phyloP scores from a whole-genome alignment of 2,797 vertebrate genomes.

The Graptemys geographica region DNA sequence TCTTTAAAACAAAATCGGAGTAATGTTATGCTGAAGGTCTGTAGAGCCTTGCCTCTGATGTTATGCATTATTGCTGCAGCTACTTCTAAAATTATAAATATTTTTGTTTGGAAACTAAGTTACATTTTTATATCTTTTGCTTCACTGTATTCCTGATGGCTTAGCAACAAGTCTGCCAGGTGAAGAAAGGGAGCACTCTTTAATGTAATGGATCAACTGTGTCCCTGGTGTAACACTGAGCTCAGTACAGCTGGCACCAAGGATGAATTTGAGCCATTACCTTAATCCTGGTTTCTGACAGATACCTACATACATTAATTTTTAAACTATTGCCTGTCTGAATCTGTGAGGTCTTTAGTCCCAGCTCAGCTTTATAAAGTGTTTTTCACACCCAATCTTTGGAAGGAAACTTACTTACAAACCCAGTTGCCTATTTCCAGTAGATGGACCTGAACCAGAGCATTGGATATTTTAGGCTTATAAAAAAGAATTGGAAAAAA shows the following conservation, averaged over 20 bases:
- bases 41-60: constrained; percentile 61
- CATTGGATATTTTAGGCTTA: fast-evolving
- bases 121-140: constrained; percentile 77
- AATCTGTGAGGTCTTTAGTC: constrained; percentile 8
- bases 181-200: constrained; percentile 29
- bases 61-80: constrained; percentile 73
- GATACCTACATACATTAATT: constrained; percentile 17
- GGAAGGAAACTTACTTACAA: background rate
- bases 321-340: constrained; percentile 17
- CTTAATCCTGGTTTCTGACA: constrained; percentile 47
- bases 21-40: constrained; percentile 68
- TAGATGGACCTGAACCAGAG: background rate
- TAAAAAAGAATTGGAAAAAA: background rate
- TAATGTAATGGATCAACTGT: constrained; percentile 22
- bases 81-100: constrained; percentile 68
- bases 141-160: constrained; percentile 69
- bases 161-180: constrained; percentile 78
- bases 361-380: constrained; percentile 1
- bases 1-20: constrained; percentile 63
- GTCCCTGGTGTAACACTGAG: constrained; percentile 13
- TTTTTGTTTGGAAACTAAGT: constrained; percentile 81
- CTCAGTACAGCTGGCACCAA: background rate
- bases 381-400: background rate
- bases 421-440: background rate
- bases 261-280: background rate